phyloP scores from a whole-genome alignment of 1,140 invertebrate species.

The Paralvinella palmiformis region DNA sequence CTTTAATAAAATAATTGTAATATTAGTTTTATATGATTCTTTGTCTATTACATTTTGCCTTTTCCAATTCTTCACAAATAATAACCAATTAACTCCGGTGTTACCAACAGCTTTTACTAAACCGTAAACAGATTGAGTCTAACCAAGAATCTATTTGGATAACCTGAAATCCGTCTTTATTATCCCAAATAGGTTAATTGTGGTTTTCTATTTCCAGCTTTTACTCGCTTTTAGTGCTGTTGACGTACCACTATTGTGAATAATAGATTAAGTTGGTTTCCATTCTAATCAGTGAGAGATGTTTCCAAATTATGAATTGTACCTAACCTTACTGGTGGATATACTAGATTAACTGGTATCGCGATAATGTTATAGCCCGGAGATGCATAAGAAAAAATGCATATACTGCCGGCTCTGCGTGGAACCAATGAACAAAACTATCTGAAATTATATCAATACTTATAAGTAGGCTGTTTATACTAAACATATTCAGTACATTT shows the following conservation, averaged over 20 bases:
- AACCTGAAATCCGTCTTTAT: too few relatives aligned
- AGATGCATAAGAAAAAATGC: not conserved
- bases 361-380: not conserved
- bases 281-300: not conserved
- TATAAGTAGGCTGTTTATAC: not conserved
- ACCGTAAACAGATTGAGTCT: too few relatives aligned
- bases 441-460: not conserved
- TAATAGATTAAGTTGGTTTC: not conserved
- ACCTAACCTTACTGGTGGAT: not conserved
- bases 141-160: too few relatives aligned
- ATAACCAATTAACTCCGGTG: too few relatives aligned
- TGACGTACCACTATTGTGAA: not conserved
- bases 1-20: constrained; percentile 1
- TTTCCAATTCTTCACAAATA: not conserved
- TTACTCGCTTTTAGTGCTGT: not conserved
- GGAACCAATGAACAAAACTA: not conserved
- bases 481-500: not conserved
- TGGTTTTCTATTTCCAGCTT: too few relatives aligned
- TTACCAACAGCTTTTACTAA: too few relatives aligned
- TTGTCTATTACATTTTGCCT: not conserved
- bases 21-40: not conserved
- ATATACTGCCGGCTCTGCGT: not conserved
- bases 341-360: not conserved
- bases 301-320: not conserved
- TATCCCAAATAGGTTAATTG: too few relatives aligned